These are phyloP conservation scores for Listronotus bonariensis DNA, from an alignment of 1,140 invertebrate genomes.

Conservation along the genomic window DNA sequence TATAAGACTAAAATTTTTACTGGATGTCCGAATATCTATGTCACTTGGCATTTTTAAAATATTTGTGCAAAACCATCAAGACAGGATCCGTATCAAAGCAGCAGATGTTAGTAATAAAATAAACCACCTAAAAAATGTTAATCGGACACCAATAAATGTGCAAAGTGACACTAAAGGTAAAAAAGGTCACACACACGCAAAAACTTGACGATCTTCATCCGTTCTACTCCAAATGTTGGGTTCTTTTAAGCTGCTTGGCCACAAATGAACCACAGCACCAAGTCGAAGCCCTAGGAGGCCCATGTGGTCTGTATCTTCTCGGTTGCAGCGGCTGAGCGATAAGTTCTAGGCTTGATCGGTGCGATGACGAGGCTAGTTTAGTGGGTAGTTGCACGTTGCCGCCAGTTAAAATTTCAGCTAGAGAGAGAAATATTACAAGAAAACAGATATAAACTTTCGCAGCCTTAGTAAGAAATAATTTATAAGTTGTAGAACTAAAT, in stretches of 20 bases:
- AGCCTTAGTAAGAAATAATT: neutral
- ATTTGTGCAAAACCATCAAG: neutral
- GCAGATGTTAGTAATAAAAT: no score
- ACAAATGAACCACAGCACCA: slow-evolving; percentile 68
- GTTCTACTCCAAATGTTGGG: slow-evolving; percentile 63
- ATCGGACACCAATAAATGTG: no score
- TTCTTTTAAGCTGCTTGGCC: slow-evolving; percentile 62
- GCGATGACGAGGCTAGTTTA: slow-evolving; percentile 60
- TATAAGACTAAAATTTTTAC: no score
- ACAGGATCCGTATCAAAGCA: no score
- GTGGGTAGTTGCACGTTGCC: slow-evolving; percentile 70
- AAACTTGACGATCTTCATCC: neutral
- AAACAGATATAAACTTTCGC: neutral
- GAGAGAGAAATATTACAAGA: slow-evolving; percentile 16
- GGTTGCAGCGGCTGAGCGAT: slow-evolving; percentile 53
- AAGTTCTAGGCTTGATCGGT: slow-evolving; percentile 55
- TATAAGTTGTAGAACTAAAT: no score
- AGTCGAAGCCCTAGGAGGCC: slow-evolving; percentile 61
- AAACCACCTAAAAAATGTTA: neutral
- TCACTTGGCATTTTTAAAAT: no score
- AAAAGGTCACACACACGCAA: slow-evolving; percentile 14
- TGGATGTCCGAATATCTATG: no score
- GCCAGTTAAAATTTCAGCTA: slow-evolving; percentile 61
- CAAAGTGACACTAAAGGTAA: neutral
- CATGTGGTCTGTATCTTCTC: slow-evolving; percentile 54